Conservation (phyloP, 1,140 invertebrate genomes). For the Tyrophagus putrescentiae region DNA sequence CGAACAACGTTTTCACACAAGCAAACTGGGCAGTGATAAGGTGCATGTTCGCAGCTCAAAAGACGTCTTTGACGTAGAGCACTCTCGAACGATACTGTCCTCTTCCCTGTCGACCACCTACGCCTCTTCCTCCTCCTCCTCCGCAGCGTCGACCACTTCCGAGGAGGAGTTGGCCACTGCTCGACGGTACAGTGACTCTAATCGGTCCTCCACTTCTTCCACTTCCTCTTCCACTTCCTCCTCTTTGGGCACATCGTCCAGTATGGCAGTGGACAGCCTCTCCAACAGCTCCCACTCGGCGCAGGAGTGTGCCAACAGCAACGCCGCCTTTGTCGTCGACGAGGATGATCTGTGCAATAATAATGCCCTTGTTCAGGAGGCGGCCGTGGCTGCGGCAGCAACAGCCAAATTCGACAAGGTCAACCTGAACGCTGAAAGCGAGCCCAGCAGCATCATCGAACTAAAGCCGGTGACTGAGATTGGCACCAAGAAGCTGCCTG, state of each 20-base stretch:
- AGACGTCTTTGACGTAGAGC: no score
- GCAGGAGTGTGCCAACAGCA: not conserved
- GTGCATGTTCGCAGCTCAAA: no score
- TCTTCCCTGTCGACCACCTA: slow-evolving; percentile 12
- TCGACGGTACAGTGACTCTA: not conserved
- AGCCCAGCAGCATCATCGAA: not conserved
- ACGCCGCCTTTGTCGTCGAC: not conserved
- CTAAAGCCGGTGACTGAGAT: not conserved
- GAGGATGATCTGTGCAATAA: slow-evolving; percentile 2
- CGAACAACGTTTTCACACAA: no score
- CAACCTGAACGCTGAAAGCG: not conserved
- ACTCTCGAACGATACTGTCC: not conserved
- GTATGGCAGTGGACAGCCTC: not conserved
- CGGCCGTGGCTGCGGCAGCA: not conserved
- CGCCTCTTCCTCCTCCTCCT: slow-evolving; percentile 5
- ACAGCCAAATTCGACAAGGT: not conserved
- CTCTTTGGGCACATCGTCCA: not conserved
- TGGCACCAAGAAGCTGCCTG: not conserved
- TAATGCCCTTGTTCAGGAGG: not conserved
- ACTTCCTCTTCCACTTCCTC: not conserved
- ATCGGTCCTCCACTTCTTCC: not conserved
- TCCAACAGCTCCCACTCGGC: not conserved
- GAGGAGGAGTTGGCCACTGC: not conserved
- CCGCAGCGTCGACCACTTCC: not conserved
- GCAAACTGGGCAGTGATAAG: no score